Base-by-base conservation (phyloP, 1,140 invertebrate species). In the Oryzaephilus surinamensis region DNA sequence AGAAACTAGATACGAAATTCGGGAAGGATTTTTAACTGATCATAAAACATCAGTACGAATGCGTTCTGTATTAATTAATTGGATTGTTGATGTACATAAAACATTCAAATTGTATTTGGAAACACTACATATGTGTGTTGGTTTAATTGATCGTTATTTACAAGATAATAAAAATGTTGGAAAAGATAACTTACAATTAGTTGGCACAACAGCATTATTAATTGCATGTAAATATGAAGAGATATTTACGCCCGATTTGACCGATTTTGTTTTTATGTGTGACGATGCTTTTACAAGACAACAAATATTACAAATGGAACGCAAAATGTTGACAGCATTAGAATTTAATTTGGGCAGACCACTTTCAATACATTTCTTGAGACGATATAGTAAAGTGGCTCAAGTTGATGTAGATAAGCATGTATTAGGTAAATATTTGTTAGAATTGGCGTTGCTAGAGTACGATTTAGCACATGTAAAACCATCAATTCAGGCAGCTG, bases 211-310 rank as follows among this genome's bases (percentile, higher is more conserved):
- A 2, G 80, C 88, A 0, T 78, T 97, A 74, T 83, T 92, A 48
- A 79, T 97, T 40, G 91, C 94, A 7, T 79, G 81, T 48, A 98
- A 97, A 62, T 97, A 93, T 56, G 94, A 97, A 66, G 95, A 98
- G 68, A 86, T 95, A 56, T 90, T 84, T 52, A 73, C 83, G 4
- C 91, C 93, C 2, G 84, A 89, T 36, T 73, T 96, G 17, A 66
- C 65, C 2, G 93, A 97, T 62, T 97, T 97, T 20, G 63, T 84
- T 11, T n/a, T 7, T 6, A 4, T 24, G 11, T 65, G 73, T 30
- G 96, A 94, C 94, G 69, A 81, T 91, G 5, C 94, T 84, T 54
- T 87, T 97, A 26, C 88, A 90, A 11, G 92, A 94, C 62, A 79
- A 91, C 60, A 79, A 24, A 24, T 24, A 3, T 10, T 24, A 24